Evolutionary conservation across 1,140 invertebrate species (phyloP).

Genomic region (Drosophila mayri): DNA sequence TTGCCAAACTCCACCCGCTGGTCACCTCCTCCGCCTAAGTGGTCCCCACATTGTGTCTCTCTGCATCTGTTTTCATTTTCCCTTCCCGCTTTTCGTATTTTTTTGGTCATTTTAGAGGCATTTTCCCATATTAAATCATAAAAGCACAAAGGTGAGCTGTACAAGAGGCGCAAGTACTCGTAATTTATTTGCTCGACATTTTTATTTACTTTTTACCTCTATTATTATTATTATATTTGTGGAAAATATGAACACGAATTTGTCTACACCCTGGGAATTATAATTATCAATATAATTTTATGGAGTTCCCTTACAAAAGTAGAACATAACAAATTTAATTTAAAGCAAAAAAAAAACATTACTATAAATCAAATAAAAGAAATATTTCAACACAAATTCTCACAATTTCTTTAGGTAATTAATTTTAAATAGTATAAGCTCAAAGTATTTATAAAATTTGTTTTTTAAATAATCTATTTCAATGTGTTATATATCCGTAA

Average conservation of each 20-base stretch:
- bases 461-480: too few relatives aligned
- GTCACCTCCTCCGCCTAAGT: slow-evolving; percentile 3
- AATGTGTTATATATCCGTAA: too few relatives aligned
- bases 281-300: not conserved
- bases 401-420: too few relatives aligned
- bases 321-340: not conserved
- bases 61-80: slow-evolving; percentile 45
- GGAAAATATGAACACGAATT: not conserved
- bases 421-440: too few relatives aligned
- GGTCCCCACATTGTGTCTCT: slow-evolving; percentile 19
- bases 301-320: not conserved
- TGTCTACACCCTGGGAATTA: not conserved
- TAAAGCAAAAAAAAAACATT: too few relatives aligned
- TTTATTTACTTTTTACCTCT: slow-evolving; percentile 53
- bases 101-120: slow-evolving; percentile 45
- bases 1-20: slow-evolving; percentile 23
- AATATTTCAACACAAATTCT: too few relatives aligned
- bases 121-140: slow-evolving; percentile 68
- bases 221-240: slow-evolving; percentile 43
- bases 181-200: slow-evolving; percentile 35
- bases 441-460: too few relatives aligned
- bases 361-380: not conserved
- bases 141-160: slow-evolving; percentile 51
- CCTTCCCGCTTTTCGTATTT: not conserved
- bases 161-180: slow-evolving; percentile 33